Base-by-base conservation (phyloP, 2,888 invertebrate species). In the Meta bourneti region DNA sequence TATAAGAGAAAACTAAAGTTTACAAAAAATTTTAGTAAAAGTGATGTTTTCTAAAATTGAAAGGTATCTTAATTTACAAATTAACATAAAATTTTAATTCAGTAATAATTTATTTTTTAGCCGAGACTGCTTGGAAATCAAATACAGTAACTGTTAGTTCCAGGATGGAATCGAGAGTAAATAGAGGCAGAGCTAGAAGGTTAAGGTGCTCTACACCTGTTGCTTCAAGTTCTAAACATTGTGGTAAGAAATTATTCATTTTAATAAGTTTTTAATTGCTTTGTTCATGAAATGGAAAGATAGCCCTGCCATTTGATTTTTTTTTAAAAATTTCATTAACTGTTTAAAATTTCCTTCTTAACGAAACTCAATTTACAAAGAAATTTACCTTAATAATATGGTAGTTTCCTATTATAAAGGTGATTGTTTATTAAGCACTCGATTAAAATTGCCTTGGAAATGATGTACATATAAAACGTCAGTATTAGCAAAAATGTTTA, bases 121-220 rank as follows among this genome's bases (percentile, higher is more conserved):
- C 71, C 79, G 87, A 79, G 54, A 79, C 70, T 79, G 16, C 69
- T 52, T 72, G 71, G 72, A 72, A n/a, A 48, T 69, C 69, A 9
- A 86, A 71, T 80, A 52, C 71, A 34, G 51, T 51, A 80, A 72
- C 16, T 34, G 52, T 61, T 54, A 69, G 70, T 19, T 79, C 79
- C 13, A 79, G 52, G 16, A 19, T 52, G 19, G 71, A 54, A 48
- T 79, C 71, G 49, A 87, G 79, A 74, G 70, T 52, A 72, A 87
- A 16, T 54, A 72, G 79, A 13, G 91, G 91, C 75, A 71, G 81
- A 71, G 86, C 90, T 78, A 90, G 86, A 11, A 92, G 81, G 19
- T 72, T 92, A 20, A 92, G 83, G 54, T 89, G 88, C 54, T 90
- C 80, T 70, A 72, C 85, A n/a, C 84, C 89, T 34, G 91, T 89